phyloP scores from a whole-genome alignment of 2,797 vertebrate species.

The Schizothorax lantsangensis region DNA sequence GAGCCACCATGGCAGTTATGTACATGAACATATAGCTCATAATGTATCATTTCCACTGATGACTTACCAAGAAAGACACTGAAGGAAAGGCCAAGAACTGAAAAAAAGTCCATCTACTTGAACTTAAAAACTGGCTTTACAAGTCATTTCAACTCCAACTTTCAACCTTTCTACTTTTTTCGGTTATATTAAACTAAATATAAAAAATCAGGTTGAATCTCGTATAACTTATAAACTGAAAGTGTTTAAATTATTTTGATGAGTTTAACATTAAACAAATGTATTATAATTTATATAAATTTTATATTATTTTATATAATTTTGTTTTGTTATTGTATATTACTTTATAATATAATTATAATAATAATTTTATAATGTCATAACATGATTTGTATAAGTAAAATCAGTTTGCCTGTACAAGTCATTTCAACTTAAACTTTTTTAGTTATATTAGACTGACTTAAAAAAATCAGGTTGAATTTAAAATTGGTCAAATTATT shows the following conservation, averaged over 20 bases:
- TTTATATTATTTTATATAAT: neutral
- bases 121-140: neutral
- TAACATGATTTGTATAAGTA: neutral
- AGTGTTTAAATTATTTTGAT: neutral
- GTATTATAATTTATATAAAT: neutral
- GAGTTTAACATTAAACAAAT: neutral
- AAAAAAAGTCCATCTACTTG: neutral
- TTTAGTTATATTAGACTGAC: neutral
- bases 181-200: neutral
- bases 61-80: constrained; percentile 19
- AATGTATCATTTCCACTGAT: constrained; percentile 53
- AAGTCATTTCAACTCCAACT: neutral
- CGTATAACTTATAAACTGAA: neutral
- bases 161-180: neutral
- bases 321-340: neutral
- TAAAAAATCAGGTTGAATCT: neutral
- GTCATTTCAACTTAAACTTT: neutral
- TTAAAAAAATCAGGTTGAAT: neutral
- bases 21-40: constrained; percentile 50
- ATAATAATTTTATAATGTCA: neutral
- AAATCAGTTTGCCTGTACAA: neutral
- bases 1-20: constrained; percentile 44
- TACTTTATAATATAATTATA: neutral
- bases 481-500: neutral
- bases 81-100: neutral